These are phyloP conservation scores for Metaphire vulgaris DNA, from an alignment of 1,140 invertebrate genomes.

Conservation along the genomic window DNA sequence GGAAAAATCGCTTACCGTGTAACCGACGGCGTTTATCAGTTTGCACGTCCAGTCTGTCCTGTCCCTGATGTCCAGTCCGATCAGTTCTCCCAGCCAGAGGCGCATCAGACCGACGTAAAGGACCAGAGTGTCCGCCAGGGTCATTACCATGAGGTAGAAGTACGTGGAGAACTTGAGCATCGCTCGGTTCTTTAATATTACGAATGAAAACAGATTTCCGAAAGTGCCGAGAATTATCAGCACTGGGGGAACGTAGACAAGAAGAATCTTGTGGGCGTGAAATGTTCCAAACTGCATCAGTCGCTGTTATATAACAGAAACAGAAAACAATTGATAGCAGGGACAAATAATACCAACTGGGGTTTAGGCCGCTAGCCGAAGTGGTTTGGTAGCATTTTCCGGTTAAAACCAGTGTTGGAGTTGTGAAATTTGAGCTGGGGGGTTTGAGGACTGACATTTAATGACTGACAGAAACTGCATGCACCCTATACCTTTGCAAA, in stretches of 20 bases:
- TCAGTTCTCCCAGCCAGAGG: slow-evolving; percentile 32
- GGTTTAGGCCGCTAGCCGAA: too few species aligned
- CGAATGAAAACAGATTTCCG: slow-evolving; percentile 43
- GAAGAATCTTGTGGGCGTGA: slow-evolving; percentile 35
- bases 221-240: slow-evolving; percentile 44
- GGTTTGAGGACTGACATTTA: too few species aligned
- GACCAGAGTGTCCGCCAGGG: slow-evolving; percentile 42
- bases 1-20: slow-evolving; percentile 30
- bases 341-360: too few species aligned
- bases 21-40: slow-evolving; percentile 23
- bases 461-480: too few species aligned
- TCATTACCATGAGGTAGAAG: slow-evolving; percentile 40
- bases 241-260: slow-evolving; percentile 40
- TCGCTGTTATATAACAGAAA: too few species aligned
- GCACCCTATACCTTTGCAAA: too few species aligned
- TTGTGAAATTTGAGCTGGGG: too few species aligned
- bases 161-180: slow-evolving; percentile 43
- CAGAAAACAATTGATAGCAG: too few species aligned
- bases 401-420: too few species aligned
- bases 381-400: too few species aligned
- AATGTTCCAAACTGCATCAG: slow-evolving; percentile 17
- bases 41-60: slow-evolving; percentile 8
- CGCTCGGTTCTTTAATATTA: slow-evolving; percentile 34
- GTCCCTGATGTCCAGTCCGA: slow-evolving; percentile 13
- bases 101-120: slow-evolving; percentile 43